phyloP scores from a whole-genome alignment of 2,113 vertebrate genomes.

The Pedionomus torquatus region DNA sequence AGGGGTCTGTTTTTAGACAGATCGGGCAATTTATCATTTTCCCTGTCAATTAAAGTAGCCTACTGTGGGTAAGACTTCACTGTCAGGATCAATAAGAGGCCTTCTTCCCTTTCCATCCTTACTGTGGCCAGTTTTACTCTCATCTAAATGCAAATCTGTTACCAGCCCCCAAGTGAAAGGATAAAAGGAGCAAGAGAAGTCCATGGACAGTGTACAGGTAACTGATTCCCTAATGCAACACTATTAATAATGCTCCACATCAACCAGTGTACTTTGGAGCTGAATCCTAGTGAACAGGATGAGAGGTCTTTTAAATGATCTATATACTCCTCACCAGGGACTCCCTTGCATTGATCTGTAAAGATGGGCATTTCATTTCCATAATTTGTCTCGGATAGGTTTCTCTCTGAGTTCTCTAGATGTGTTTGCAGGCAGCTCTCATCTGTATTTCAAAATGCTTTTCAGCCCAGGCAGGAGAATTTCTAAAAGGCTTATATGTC shows the following conservation, averaged over 20 bases:
- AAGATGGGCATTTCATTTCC: conserved; percentile 52
- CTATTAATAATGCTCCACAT: background rate
- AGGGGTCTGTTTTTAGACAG: background rate
- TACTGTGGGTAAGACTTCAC: background rate
- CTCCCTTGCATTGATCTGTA: conserved; percentile 36
- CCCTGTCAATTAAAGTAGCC: background rate
- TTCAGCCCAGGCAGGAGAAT: background rate
- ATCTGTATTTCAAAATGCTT: background rate
- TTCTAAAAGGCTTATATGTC: background rate
- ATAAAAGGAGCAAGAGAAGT: background rate
- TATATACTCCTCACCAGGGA: background rate
- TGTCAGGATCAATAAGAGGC: background rate
- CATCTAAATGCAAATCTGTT: conserved; percentile 29
- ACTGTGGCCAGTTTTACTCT: background rate
- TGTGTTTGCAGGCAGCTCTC: conserved; percentile 20
- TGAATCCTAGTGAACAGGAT: background rate
- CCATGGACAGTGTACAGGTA: background rate
- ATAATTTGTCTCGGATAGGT: background rate
- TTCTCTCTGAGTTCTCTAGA: background rate
- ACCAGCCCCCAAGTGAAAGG: background rate
- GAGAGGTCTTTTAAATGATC: conserved; percentile 42
- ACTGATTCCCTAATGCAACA: background rate
- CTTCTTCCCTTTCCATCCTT: background rate
- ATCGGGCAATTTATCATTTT: background rate
- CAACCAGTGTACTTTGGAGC: background rate